Conservation (phyloP, 2,888 invertebrate species). For the Phasia obesa region DNA sequence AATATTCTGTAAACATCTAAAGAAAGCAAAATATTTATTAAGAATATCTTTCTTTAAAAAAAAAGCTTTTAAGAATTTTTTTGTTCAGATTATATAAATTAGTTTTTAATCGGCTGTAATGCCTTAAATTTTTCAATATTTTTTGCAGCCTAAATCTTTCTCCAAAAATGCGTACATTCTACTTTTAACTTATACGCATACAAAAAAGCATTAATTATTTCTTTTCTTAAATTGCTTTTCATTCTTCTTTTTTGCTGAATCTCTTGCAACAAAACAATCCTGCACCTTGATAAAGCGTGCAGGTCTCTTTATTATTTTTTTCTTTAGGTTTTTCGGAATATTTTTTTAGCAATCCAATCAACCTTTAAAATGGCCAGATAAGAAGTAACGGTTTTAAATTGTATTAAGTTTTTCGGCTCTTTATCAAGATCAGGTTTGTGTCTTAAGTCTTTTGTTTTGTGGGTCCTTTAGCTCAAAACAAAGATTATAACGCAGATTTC, state of each 20-base stretch:
- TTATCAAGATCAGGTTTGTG: constrained; percentile 53
- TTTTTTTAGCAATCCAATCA: not conserved
- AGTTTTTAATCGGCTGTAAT: too few species aligned
- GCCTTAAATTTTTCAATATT: too few species aligned
- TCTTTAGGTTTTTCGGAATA: too few species aligned
- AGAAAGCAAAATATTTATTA: too few species aligned
- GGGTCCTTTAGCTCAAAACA: not conserved
- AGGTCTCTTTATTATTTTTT: too few species aligned
- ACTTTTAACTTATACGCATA: not conserved
- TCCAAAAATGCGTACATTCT: constrained; percentile 4
- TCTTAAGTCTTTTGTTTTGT: constrained; percentile 48
- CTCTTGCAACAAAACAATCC: constrained; percentile 2
- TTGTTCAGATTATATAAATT: too few species aligned
- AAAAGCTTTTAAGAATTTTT: too few species aligned
- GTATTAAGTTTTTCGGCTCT: constrained; percentile 54
- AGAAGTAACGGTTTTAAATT: constrained; percentile 46
- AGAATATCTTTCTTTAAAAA: too few species aligned
- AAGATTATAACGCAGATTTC: constrained; percentile 1
- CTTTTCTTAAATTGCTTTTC: constrained; percentile 1
- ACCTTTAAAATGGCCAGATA: constrained; percentile 8
- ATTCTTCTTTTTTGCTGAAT: not conserved
- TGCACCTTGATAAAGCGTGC: not conserved
- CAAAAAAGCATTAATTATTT: constrained; percentile 21
- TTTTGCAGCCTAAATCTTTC: not conserved
- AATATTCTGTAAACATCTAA: too few species aligned